Base-by-base conservation (phyloP, 2,797 vertebrate species). In the Perodicticus potto region DNA sequence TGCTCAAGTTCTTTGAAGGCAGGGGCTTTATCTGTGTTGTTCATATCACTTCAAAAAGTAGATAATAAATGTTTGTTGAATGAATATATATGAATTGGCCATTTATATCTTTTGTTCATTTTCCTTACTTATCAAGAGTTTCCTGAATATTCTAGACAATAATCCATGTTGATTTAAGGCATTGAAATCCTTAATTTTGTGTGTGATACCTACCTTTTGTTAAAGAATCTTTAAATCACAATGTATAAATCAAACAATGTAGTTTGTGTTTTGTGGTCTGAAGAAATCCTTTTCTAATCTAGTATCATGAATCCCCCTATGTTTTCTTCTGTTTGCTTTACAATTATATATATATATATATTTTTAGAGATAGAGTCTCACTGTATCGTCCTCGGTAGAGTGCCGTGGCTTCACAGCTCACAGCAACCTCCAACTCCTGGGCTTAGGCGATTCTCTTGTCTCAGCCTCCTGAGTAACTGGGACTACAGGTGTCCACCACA, bases 261-360 rank as follows among this genome's bases (percentile, higher is more conserved):
- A 9, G 13, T 83, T 88, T 78, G 19, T 78, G 27, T 77, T 88
- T 53, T 95, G 34, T 85, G 57, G 8, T 72, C 7, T 80, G 37
- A 83, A 93, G 85, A 92, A 88, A 84, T 80, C 20, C 19, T 61
- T 53, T 93, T 83, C 43, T 87, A 53, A 45, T n/a, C 22, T 13
- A 3, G 37, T 80, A 43, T 55, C 32, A 55, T 72, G 81, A 80
- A 63, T 89, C 19, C 14, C 29, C 37, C 37, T 92, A 8, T 5
- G 20, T 73, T 82, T 82, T 72, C 23, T 88, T 76, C n/a, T 27
- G 4, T 76, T 49, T 85, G 86, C 61, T 65, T 72, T 91, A 72
- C 4, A 82, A 9, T 72, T 94, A 88, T 63, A 27, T 61, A 43
- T 97, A 40, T 40, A 40, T 40, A 40, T 40, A 40, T 40, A 40